Evolutionary conservation across 2,888 invertebrate species (phyloP).

Genomic region (Caenorhabditis plicata): DNA sequence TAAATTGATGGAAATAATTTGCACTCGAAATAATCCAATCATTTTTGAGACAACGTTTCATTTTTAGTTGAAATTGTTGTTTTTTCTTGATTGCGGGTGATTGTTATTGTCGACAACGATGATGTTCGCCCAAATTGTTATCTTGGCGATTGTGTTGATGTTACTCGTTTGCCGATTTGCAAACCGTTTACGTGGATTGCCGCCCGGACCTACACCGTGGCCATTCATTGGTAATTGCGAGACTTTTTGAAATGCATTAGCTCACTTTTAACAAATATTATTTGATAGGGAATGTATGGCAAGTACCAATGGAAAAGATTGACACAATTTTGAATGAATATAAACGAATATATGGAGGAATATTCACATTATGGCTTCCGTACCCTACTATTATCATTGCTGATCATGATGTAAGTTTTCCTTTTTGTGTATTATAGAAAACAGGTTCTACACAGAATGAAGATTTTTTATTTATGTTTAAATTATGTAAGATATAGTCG

Average conservation of each 20-base stretch:
- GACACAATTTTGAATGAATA: slow-evolving; percentile 29
- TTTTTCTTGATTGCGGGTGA: no score
- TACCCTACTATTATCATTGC: slow-evolving; percentile 39
- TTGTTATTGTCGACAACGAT: slow-evolving; percentile 4
- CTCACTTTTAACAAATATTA: not conserved
- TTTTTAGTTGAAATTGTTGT: not conserved
- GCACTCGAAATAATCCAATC: no score
- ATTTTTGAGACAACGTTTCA: no score
- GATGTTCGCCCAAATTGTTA: slow-evolving; percentile 27
- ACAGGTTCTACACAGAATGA: not conserved
- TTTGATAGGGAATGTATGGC: slow-evolving; percentile 21
- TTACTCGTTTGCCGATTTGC: slow-evolving; percentile 30
- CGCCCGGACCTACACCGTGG: slow-evolving; percentile 40
- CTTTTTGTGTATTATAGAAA: not conserved
- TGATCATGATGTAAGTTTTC: slow-evolving; percentile 31
- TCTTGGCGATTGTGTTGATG: slow-evolving; percentile 22
- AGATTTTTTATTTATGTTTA: no score
- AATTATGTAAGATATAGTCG: no score
- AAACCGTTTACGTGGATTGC: slow-evolving; percentile 35
- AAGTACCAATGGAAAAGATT: slow-evolving; percentile 23
- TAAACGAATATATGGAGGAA: slow-evolving; percentile 33
- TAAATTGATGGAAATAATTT: no score
- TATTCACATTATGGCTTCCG: slow-evolving; percentile 45
- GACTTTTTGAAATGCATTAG: no score
- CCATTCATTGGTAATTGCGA: slow-evolving; percentile 43